These are phyloP conservation scores for Yponomeuta malinellus DNA, from an alignment of 2,888 invertebrate species.

Conservation along the genomic window DNA sequence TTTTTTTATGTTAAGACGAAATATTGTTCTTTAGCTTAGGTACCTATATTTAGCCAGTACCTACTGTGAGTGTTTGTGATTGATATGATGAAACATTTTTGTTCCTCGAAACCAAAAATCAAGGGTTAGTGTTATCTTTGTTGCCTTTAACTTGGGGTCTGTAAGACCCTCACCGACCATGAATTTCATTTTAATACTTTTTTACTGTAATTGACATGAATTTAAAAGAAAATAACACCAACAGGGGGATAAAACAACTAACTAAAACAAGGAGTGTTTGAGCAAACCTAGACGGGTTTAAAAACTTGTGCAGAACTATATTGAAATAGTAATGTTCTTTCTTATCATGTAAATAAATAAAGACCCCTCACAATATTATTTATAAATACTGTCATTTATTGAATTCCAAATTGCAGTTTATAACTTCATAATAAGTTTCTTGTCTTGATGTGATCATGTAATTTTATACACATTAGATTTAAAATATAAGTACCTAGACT, in stretches of 20 bases:
- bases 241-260: no score
- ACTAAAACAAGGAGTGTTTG: no score
- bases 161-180: not conserved
- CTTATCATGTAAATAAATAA: not conserved
- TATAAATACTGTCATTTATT: not conserved
- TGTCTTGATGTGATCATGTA: not conserved
- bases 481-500: no score
- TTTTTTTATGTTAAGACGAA: not conserved
- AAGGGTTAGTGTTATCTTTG: not conserved
- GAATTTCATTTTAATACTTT: not conserved
- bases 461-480: not conserved
- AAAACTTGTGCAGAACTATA: not conserved
- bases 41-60: not conserved
- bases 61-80: constrained; percentile 12
- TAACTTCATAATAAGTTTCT: not conserved
- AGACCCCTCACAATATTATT: not conserved
- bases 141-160: not conserved
- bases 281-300: not conserved
- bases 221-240: not conserved
- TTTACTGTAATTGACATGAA: no score
- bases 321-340: not conserved
- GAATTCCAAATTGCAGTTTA: not conserved
- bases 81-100: not conserved
- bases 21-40: not conserved
- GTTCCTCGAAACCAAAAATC: constrained; percentile 10